Evolutionary conservation across 2,888 invertebrate genomes (phyloP), one percentile per base, ranked within the genome.

Genomic region (Rhamphomyia laevipes): DNA sequence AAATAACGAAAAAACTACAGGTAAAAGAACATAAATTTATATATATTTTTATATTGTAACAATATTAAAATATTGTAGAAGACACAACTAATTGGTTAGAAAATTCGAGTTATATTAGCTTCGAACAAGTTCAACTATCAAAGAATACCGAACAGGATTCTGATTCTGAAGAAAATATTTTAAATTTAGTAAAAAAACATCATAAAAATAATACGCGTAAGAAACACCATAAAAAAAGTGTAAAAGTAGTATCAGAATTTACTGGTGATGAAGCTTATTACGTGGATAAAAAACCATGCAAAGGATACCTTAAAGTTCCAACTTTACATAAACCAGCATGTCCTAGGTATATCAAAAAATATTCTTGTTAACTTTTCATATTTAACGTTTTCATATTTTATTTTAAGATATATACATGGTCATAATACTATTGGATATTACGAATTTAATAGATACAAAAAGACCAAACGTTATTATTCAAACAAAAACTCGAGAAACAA

Each of bases 251-350:
- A 9, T 16, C 63, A 1, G 63, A 64, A 37, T 70, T 70, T 45
- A 61, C 59, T 11, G 62, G 59, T 7, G 56, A 55, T 4, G 68
- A 75, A 13, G 74, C 76, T 53, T 84, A 73, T 62, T 81, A 80
- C 57, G 63, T 75, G 43, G 84, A 84, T 58, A 75, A 73, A 56
- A 71, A 67, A 43, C 64, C 73, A 44, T 79, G 78, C 41, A 69
- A 64, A 45, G 77, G 75, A 45, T 81, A 81, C 63, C 67, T 77
- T 42, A 70, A 68, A 2, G 76, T 84, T 3, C 68, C 74, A 33
- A 83, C 80, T 1, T 72, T 86, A 13, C 77, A 80, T 53, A 75
- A 77, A 48, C 81, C 82, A 2, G 76, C 77, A 1, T 74, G 79
- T 47, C 81, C 85, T 1, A 73, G 72, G 67, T 86, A 73, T 64